Conservation (phyloP, 64 coral and sea anemone genomes). For the Actinia tenebrosa region DNA sequence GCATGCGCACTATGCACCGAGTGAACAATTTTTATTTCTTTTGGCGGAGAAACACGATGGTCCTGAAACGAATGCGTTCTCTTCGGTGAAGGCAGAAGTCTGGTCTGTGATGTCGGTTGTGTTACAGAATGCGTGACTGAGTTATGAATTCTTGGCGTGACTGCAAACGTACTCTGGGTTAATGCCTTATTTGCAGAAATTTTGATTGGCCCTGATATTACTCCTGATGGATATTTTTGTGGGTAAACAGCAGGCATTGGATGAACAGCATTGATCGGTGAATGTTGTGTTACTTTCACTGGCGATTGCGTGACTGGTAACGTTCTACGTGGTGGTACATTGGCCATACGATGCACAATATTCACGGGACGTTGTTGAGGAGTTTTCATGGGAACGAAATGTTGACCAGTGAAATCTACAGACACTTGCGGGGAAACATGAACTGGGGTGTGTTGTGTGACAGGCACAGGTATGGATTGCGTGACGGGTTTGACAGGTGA, state of each 20-base stretch:
- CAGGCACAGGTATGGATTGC: conserved; percentile 26
- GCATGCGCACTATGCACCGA: background rate
- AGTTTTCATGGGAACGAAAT: background rate
- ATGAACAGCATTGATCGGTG: background rate
- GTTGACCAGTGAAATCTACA: conserved; percentile 15
- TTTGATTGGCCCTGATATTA: background rate
- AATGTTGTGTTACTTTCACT: background rate
- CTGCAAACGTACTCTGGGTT: background rate
- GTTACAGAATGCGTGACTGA: background rate
- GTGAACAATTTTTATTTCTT: background rate
- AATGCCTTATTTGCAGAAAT: background rate
- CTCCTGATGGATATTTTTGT: background rate
- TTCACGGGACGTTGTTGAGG: conserved; percentile 7
- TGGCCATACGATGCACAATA: background rate
- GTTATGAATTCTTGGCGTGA: background rate
- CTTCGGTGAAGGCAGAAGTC: background rate
- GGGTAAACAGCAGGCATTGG: background rate
- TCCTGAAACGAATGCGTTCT: background rate
- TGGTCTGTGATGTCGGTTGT: background rate
- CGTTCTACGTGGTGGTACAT: background rate
- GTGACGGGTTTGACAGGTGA: background rate
- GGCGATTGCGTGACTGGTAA: conserved; percentile 9
- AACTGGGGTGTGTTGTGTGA: conserved; percentile 4
- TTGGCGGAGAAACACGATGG: background rate
- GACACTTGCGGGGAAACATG: background rate